These are phyloP conservation scores for Anneissia japonica DNA, from an alignment of 35 echinoderm and acorn worm species.

Conservation along the genomic window DNA sequence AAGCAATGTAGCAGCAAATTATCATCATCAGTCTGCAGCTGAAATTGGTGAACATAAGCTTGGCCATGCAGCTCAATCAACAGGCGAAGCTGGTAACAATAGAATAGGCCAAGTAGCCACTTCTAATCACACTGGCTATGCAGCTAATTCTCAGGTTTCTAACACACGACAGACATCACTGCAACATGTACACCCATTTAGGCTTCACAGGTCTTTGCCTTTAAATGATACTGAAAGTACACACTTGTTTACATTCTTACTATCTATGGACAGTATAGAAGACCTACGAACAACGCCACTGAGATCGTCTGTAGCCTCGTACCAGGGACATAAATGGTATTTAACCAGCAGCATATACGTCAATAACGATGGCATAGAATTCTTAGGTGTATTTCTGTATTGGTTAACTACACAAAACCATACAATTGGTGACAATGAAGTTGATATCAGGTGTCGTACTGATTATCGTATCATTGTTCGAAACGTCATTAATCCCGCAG, in stretches of 20 bases:
- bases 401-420: constrained; percentile 28
- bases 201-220: constrained; percentile 63
- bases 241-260: constrained; percentile 77
- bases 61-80: not conserved
- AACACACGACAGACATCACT: not conserved
- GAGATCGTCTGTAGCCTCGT: constrained; percentile 62
- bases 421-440: constrained; percentile 19
- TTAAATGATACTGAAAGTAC: constrained; percentile 89
- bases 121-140: too few species aligned
- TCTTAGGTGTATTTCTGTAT: constrained; percentile 79
- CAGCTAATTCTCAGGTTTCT: not conserved
- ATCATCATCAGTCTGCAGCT: too few species aligned
- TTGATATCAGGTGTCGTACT: constrained; percentile 64
- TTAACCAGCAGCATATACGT: constrained; percentile 48
- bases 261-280: constrained; percentile 63
- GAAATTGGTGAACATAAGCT: not conserved
- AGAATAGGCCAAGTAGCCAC: too few species aligned
- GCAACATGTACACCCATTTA: constrained; percentile 45
- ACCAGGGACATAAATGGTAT: constrained; percentile 95
- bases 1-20: not conserved
- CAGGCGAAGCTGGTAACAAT: not conserved
- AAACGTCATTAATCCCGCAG: constrained; percentile 72
- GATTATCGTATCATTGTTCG: constrained; percentile 85
- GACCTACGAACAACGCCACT: constrained; percentile 49
- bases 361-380: constrained; percentile 41